Evolutionary conservation across 2,113 vertebrate genomes (phyloP).

Genomic region (Ornithorhynchus anatinus): DNA sequence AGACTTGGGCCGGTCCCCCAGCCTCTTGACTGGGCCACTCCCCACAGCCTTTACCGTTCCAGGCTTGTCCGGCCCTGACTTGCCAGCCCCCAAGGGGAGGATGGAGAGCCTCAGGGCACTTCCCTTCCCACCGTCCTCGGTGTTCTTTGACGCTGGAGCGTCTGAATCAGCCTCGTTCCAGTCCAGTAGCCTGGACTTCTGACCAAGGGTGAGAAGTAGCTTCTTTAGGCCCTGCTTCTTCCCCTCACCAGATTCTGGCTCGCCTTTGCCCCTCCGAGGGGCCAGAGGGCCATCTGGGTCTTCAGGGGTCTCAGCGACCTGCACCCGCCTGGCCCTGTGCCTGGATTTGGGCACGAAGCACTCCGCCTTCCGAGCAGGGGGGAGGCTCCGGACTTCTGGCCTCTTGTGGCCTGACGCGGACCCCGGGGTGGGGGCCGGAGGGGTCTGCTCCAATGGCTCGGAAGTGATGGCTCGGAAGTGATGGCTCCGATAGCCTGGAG

Average conservation of each 20-base stretch:
- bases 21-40: background rate
- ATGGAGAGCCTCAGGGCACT: background rate
- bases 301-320: constrained; percentile 2
- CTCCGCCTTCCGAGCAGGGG: background rate
- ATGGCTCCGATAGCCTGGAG: constrained; percentile 21
- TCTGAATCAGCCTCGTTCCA: background rate
- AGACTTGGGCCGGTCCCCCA: constrained; percentile 49
- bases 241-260: constrained; percentile 10
- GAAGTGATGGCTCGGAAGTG: background rate
- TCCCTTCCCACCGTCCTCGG: background rate
- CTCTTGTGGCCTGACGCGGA: background rate
- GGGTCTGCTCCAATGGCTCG: background rate
- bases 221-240: constrained; percentile 50
- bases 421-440: background rate
- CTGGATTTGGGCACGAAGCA: background rate
- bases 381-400: background rate
- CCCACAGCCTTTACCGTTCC: background rate
- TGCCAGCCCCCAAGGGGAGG: background rate
- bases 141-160: background rate
- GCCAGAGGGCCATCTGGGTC: background rate
- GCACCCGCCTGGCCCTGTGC: background rate
- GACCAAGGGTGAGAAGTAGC: constrained; percentile 32
- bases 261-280: background rate
- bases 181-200: constrained; percentile 26
- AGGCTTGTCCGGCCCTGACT: background rate